Evolutionary conservation across 2,888 invertebrate species (phyloP).

Genomic region (Odontomyia ornata): DNA sequence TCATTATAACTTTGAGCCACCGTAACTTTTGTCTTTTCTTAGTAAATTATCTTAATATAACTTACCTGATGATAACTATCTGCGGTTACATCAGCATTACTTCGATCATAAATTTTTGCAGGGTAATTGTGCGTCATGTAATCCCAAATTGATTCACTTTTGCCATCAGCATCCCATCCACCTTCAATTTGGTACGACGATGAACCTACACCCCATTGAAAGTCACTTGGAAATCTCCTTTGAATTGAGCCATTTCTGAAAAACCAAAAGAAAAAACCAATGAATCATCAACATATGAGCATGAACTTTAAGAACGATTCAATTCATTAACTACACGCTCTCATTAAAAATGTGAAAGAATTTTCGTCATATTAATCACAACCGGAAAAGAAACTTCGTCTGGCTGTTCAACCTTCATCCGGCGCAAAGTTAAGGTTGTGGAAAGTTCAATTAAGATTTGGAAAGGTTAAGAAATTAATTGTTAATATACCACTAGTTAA

Average conservation of each 20-base stretch:
- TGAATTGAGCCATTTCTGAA: slow-evolving; percentile 40
- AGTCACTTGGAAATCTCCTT: slow-evolving; percentile 61
- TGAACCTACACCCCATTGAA: slow-evolving; percentile 63
- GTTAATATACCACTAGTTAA: too few relatives aligned
- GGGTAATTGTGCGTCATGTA: slow-evolving; percentile 67
- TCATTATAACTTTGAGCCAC: too few relatives aligned
- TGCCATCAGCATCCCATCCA: slow-evolving; percentile 65
- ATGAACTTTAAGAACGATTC: neutral
- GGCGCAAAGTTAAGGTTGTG: too few relatives aligned
- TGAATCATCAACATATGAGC: neutral
- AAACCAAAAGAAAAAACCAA: neutral
- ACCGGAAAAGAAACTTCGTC: too few relatives aligned
- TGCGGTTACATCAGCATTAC: slow-evolving; percentile 69
- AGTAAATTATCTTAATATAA: too few relatives aligned
- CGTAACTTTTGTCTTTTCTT: too few relatives aligned
- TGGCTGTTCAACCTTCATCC: too few relatives aligned
- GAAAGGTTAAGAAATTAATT: too few relatives aligned
- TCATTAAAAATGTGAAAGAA: too few relatives aligned
- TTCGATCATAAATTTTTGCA: slow-evolving; percentile 69
- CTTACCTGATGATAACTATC: slow-evolving; percentile 67
- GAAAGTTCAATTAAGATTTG: too few relatives aligned
- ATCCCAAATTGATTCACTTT: slow-evolving; percentile 73
- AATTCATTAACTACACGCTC: too few relatives aligned
- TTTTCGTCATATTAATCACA: too few relatives aligned
- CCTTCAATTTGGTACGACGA: slow-evolving; percentile 64